Evolutionary conservation across 2,888 invertebrate species (phyloP), one percentile per base, ranked within the genome.

Genomic region (Exephanes ischioxanthus): DNA sequence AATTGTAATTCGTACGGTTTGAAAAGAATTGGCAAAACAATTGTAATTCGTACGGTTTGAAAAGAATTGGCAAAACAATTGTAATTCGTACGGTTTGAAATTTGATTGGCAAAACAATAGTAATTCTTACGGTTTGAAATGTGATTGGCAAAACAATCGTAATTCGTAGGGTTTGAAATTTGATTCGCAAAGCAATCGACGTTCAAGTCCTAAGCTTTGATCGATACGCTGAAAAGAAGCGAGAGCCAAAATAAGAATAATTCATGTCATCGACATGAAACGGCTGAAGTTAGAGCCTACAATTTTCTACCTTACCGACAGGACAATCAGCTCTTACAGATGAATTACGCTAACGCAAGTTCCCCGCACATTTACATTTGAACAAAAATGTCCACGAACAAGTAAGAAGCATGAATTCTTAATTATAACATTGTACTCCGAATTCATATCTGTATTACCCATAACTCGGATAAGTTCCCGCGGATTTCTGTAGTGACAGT

Each of bases 401-500:
- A 53, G 7, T 22, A 22, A 22, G 1, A 7, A 22, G 19, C 9
- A 55, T 55, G 7, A 55, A 6, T 19, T n/a, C 22, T n/a, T 19
- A 55, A 55, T 55, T 19, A 9, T 7, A 55, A 9, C 9, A 55
- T 55, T 55, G n/a, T 55, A 37, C 37, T 55, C 22, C 9, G 7
- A 7, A 7, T 66, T 41, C 75, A 63, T 37, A 79, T 53, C 3
- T 70, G 14, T 63, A 87, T 90, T 92, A 93, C 97, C 97, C 95
- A 97, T 96, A 37, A 96, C 95, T 88, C 95, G 95, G 14, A 98
- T 95, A 89, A 99, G 96, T 91, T 97, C 96, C n/a, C 95, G 94
- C 0, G 97, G 96, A 89, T 96, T 96, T 67, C 96, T 96, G 91
- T 97, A 97, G 91, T 97, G 96, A 91, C 98, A 98, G 91, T 97